Percentiles rank a stretch among this genome's conserved stretches.
Conservation (phyloP, 2,888 invertebrate species). For the Frankliniella fusca region DNA sequence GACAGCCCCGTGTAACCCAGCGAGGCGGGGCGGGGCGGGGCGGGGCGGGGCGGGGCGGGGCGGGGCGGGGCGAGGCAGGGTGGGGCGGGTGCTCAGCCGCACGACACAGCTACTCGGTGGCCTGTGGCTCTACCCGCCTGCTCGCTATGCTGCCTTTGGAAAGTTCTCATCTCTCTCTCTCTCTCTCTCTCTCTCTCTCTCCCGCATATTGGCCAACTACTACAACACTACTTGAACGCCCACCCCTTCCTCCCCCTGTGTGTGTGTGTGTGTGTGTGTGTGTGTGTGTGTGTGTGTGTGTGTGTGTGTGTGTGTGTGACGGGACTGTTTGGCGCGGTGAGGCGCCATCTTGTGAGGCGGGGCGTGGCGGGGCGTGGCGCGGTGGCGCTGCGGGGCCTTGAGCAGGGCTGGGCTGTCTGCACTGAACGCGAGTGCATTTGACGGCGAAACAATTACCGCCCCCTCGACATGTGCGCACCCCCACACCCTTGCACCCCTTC, state of each 20-base stretch:
- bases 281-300: background rate
- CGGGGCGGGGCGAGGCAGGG: background rate
- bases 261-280: background rate
- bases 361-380: slow-evolving; percentile 3
- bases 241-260: background rate
- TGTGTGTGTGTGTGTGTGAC: background rate
- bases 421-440: slow-evolving; percentile 24
- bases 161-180: too few species aligned
- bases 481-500: background rate
- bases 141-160: too few species aligned
- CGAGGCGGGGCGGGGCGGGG: too few species aligned
- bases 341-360: background rate
- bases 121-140: too few species aligned
- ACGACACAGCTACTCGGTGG: background rate
- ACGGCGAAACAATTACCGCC: slow-evolving; percentile 24
- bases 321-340: too few species aligned
- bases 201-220: too few species aligned
- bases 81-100: background rate
- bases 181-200: too few species aligned
- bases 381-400: background rate
- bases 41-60: background rate
- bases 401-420: slow-evolving; percentile 8
- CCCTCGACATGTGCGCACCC: background rate
- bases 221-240: too few species aligned
- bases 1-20: too few species aligned